phyloP scores from a whole-genome alignment of 2,797 vertebrate species.

The Sebastes iracundus region DNA sequence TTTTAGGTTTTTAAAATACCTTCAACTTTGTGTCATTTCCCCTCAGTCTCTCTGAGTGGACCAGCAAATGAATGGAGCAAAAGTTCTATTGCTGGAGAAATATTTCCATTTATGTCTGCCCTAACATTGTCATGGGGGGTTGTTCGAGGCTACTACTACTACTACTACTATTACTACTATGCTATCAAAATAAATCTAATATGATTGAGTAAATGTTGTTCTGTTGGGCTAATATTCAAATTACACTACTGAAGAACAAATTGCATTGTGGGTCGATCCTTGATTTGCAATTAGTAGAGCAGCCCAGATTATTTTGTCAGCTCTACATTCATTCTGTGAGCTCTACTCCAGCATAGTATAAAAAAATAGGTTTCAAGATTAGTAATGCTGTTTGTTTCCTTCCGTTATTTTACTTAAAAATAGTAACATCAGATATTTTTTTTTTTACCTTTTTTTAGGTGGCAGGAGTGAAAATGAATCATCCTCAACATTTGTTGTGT shows the following conservation, averaged over 20 bases:
- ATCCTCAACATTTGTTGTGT: background rate
- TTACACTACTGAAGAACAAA: background rate
- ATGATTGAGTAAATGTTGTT: too few species aligned
- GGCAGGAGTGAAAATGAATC: background rate
- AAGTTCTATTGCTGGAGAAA: background rate
- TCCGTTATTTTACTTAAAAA: too few species aligned
- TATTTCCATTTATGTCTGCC: background rate
- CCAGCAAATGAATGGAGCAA: too few species aligned
- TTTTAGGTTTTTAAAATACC: background rate
- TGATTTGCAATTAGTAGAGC: background rate
- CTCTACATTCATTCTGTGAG: background rate
- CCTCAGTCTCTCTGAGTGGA: too few species aligned
- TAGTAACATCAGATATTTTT: background rate
- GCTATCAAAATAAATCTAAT: too few species aligned
- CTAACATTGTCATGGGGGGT: background rate
- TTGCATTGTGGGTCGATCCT: background rate
- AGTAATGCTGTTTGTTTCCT: background rate
- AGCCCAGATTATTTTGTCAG: background rate
- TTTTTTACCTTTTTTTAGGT: rapidly evolving
- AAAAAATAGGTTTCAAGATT: background rate
- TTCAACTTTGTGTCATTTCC: background rate
- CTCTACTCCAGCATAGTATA: background rate
- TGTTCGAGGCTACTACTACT: too few species aligned
- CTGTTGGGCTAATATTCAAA: background rate
- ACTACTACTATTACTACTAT: too few species aligned